Evolutionary conservation across 2,113 vertebrate genomes (phyloP).

Genomic region (Dipodomys spectabilis): DNA sequence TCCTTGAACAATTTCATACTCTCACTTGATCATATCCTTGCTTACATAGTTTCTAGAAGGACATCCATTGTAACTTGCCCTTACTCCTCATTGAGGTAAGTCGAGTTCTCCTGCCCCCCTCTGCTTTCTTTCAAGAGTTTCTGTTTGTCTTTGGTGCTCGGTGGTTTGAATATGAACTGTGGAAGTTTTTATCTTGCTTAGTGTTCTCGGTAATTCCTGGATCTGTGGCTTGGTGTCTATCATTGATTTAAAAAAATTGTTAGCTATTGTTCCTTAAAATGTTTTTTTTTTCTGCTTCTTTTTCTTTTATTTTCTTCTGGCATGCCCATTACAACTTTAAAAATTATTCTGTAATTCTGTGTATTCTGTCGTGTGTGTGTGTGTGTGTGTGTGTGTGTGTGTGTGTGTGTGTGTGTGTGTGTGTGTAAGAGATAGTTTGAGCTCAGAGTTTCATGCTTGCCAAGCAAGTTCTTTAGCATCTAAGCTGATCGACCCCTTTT

Average conservation of each 20-base stretch:
- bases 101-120: accelerated
- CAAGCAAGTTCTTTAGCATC: not conserved
- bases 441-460: not conserved
- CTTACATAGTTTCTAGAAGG: conserved; percentile 1
- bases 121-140: not conserved
- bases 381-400: no score
- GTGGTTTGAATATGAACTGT: not conserved
- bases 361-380: not conserved
- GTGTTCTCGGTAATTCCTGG: not conserved
- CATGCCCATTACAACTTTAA: not conserved
- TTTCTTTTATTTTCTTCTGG: not conserved
- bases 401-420: no score
- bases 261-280: not conserved
- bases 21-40: not conserved
- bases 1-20: not conserved
- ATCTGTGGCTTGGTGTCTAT: conserved; percentile 28
- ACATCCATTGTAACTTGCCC: not conserved
- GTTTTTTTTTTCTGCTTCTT: not conserved
- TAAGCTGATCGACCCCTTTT: no score
- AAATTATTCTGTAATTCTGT: not conserved
- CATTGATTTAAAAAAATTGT: conserved; percentile 36
- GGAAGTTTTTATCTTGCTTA: not conserved
- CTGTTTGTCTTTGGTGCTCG: conserved; percentile 28
- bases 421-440: not conserved
- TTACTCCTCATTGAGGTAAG: not conserved